Percentiles rank a stretch among this genome's conserved stretches.
Evolutionary conservation across 1,140 invertebrate genomes (phyloP).

Genomic region (Nasonia giraulti): DNA sequence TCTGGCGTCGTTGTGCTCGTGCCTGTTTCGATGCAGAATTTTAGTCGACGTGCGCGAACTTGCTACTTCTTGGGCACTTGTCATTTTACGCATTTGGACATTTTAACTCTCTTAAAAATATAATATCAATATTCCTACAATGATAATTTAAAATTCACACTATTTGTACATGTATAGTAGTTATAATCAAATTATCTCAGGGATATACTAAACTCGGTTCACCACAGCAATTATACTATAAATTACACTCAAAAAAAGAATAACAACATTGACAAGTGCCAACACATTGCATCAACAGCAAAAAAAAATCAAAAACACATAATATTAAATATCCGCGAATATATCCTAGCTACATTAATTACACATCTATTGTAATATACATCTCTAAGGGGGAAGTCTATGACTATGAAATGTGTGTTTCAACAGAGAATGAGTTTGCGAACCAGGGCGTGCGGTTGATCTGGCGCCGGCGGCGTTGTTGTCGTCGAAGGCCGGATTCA

Average conservation of each 20-base stretch:
- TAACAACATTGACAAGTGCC: neutral
- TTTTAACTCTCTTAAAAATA: too few species aligned
- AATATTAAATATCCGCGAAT: neutral
- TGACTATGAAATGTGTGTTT: constrained; percentile 1
- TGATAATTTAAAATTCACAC: neutral
- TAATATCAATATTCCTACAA: neutral
- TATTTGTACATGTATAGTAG: neutral
- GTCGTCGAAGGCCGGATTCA: constrained; percentile 71
- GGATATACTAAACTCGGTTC: neutral
- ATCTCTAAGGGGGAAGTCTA: neutral
- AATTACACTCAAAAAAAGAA: neutral
- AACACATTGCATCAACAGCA: neutral
- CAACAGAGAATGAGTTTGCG: constrained; percentile 18
- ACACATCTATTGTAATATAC: neutral
- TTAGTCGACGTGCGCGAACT: neutral
- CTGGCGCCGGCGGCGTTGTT: constrained; percentile 45
- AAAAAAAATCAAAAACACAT: neutral
- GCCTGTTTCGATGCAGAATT: neutral
- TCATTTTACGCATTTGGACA: too few species aligned
- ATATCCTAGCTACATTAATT: neutral
- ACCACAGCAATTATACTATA: too few species aligned
- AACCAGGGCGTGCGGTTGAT: constrained; percentile 30
- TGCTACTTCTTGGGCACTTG: neutral
- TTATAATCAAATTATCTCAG: neutral
- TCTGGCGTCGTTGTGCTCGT: constrained; percentile 54